Conservation (phyloP, 2,797 vertebrate genomes). For the Helarctos malayanus region DNA sequence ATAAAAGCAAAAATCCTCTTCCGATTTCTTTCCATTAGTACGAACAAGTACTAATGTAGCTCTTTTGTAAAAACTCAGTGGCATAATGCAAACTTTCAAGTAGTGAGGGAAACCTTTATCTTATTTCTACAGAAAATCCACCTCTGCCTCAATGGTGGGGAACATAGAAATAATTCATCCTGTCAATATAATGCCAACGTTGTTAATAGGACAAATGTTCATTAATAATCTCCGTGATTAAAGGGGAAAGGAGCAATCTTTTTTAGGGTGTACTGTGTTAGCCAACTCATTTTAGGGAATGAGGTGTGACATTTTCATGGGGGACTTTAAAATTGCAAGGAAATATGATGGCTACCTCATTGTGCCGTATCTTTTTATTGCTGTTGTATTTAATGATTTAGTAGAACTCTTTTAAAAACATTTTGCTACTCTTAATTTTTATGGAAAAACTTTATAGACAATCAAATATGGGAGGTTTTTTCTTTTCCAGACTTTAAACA, state of each 20-base stretch:
- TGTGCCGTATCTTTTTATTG: background rate
- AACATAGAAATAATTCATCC: background rate
- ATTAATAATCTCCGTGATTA: constrained; percentile 16
- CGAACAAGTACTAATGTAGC: background rate
- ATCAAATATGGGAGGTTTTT: background rate
- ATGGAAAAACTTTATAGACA: background rate
- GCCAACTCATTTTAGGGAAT: background rate
- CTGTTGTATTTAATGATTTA: background rate
- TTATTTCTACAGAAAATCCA: background rate
- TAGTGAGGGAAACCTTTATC: background rate
- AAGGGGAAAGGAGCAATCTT: background rate
- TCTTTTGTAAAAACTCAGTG: background rate
- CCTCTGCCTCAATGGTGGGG: background rate
- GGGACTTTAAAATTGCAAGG: background rate
- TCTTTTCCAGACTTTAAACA: background rate
- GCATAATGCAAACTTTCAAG: background rate
- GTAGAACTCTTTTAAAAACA: background rate
- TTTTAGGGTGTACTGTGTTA: background rate
- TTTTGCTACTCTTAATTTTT: background rate
- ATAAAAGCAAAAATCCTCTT: background rate
- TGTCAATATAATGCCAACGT: background rate
- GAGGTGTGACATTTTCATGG: background rate
- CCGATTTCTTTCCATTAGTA: background rate
- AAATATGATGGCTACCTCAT: background rate
- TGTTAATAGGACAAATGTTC: constrained; percentile 14